Evolutionary conservation across 2,888 invertebrate genomes (phyloP).

Genomic region (Trisateles emortualis): DNA sequence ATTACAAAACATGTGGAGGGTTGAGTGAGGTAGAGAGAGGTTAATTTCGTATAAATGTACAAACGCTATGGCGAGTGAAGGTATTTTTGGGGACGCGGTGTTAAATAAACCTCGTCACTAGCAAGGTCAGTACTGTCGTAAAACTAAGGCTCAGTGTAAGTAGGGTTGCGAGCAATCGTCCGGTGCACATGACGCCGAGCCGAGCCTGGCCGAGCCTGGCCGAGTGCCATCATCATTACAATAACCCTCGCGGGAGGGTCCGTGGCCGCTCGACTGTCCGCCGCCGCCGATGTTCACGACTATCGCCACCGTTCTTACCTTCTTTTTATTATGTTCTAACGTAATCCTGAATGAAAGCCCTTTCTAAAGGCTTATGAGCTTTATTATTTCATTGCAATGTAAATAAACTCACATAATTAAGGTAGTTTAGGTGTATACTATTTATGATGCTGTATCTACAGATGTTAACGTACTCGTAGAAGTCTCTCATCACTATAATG

Average conservation of each 20-base stretch:
- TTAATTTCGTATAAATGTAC: slow-evolving; percentile 1
- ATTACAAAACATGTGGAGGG: slow-evolving; percentile 1
- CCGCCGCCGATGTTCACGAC: slow-evolving; percentile 9
- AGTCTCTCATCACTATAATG: slow-evolving; percentile 4
- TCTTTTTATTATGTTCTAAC: slow-evolving; percentile 6
- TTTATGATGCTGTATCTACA: neutral
- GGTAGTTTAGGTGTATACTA: neutral
- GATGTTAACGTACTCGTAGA: neutral
- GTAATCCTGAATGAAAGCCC: slow-evolving; percentile 1
- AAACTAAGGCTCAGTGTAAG: slow-evolving; percentile 3
- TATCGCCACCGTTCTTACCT: slow-evolving; percentile 5
- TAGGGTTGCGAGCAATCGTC: neutral
- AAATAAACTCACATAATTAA: neutral
- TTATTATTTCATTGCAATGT: neutral
- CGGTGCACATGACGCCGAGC: slow-evolving; percentile 4
- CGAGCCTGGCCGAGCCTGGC: neutral
- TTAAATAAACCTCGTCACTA: slow-evolving; percentile 3
- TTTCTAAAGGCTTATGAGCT: neutral
- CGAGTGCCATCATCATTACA: slow-evolving; percentile 6
- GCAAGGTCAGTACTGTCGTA: neutral
- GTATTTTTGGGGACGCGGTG: slow-evolving; percentile 8
- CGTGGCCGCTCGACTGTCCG: slow-evolving; percentile 5
- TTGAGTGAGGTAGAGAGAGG: neutral
- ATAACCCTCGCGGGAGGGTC: slow-evolving; percentile 8
- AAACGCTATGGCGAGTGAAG: slow-evolving; percentile 1